phyloP scores from a whole-genome alignment of 1,140 invertebrate species.

The Orchesella cincta region DNA sequence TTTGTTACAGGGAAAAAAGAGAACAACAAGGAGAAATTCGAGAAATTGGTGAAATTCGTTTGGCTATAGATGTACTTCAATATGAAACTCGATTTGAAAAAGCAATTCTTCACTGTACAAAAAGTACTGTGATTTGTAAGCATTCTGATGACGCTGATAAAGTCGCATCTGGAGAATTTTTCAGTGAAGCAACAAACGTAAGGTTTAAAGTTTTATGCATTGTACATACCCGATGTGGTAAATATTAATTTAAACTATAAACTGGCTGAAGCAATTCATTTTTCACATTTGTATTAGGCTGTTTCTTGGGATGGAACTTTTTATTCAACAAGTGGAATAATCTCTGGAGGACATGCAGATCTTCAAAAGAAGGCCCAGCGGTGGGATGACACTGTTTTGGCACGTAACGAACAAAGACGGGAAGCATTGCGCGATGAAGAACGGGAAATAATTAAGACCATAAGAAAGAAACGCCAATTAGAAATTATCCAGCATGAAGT shows the following conservation, averaged over 20 bases:
- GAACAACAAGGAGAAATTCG: too few species aligned
- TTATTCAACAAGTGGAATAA: slow-evolving; percentile 96
- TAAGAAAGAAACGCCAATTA: slow-evolving; percentile 94
- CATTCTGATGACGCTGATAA: slow-evolving; percentile 96
- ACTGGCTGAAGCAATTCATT: not conserved
- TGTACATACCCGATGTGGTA: too few species aligned
- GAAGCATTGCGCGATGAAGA: slow-evolving; percentile 64
- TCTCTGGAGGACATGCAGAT: slow-evolving; percentile 95
- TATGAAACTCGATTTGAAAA: slow-evolving; percentile 64
- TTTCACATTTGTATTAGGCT: slow-evolving; percentile 59
- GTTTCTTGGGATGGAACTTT: slow-evolving; percentile 97
- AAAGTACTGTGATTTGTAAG: slow-evolving; percentile 98
- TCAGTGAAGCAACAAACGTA: not conserved
- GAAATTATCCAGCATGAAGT: slow-evolving; percentile 96
- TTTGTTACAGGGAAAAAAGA: too few species aligned
- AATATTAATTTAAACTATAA: too few species aligned
- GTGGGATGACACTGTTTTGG: slow-evolving; percentile 98
- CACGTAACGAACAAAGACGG: slow-evolving; percentile 83
- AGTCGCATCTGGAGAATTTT: slow-evolving; percentile 87
- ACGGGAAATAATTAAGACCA: slow-evolving; percentile 92
- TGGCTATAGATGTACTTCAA: too few species aligned
- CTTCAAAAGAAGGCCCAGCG: slow-evolving; percentile 93
- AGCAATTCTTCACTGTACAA: slow-evolving; percentile 96
- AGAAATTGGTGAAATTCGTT: too few species aligned
- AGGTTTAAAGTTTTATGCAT: too few species aligned